phyloP scores from a whole-genome alignment of 2,797 vertebrate species.

The Tragelaphus oryx region DNA sequence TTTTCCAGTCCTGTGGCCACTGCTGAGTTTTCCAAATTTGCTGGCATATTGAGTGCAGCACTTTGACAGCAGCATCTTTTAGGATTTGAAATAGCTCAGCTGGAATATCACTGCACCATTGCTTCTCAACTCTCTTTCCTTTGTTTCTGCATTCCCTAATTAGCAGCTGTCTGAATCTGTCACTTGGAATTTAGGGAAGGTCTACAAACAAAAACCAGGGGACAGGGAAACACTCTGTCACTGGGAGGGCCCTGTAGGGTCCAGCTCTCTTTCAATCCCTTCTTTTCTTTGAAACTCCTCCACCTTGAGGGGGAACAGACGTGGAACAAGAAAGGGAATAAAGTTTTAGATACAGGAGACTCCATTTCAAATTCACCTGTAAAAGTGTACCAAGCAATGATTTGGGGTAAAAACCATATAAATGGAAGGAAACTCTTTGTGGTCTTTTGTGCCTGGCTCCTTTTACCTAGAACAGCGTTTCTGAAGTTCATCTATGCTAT shows the following conservation, averaged over 20 bases:
- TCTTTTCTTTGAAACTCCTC: not conserved
- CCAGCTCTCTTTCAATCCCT: not conserved
- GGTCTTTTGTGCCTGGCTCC: not conserved
- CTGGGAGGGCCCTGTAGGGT: not conserved
- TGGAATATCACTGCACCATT: not conserved
- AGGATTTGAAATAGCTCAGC: not conserved
- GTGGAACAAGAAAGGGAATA: not conserved
- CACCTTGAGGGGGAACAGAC: not conserved
- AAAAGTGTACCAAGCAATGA: not conserved
- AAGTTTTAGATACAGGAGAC: not conserved
- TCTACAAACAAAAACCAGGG: not conserved
- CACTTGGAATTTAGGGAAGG: not conserved
- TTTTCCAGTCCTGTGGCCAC: not conserved
- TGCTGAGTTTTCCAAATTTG: not conserved
- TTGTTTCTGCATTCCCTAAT: not conserved
- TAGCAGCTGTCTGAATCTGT: not conserved
- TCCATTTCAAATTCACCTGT: not conserved
- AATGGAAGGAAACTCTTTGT: not conserved
- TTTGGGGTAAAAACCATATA: not conserved
- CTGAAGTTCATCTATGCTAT: not conserved
- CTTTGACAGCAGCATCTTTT: not conserved
- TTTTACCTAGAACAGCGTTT: not conserved
- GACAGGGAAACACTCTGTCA: not conserved
- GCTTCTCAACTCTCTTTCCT: not conserved
- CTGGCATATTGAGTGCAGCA: not conserved